Conservation (phyloP, 2,888 invertebrate species). For the Nowickia ferox region DNA sequence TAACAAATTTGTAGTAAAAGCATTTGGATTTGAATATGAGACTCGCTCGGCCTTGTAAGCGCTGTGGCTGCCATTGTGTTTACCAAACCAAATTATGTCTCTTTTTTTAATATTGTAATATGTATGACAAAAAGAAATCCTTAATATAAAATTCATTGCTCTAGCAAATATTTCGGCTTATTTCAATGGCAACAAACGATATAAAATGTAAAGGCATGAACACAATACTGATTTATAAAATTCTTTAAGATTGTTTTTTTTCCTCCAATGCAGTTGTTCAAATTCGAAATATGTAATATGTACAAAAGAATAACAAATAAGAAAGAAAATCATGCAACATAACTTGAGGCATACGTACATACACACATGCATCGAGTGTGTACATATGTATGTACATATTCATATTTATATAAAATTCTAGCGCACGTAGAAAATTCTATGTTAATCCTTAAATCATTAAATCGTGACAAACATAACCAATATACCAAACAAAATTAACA, state of each 20-base stretch:
- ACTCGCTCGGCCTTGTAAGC: no score
- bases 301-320: background rate
- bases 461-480: conserved; percentile 73
- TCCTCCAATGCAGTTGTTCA: conserved; percentile 1
- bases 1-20: no score
- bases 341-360: background rate
- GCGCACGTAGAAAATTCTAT: conserved; percentile 71
- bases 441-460: conserved; percentile 73
- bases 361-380: no score
- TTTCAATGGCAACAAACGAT: conserved; percentile 40
- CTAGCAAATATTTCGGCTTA: conserved; percentile 49
- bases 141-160: background rate
- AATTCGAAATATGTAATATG: background rate
- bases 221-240: conserved; percentile 43
- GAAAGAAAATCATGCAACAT: conserved; percentile 24
- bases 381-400: no score
- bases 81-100: background rate
- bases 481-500: conserved; percentile 60
- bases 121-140: background rate
- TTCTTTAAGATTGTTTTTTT: conserved; percentile 17
- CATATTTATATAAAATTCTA: conserved; percentile 52
- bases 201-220: background rate
- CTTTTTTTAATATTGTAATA: background rate
- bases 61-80: no score
- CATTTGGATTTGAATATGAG: no score